phyloP scores from a whole-genome alignment of 2,797 vertebrate species.

The Sebastes aleutianus region DNA sequence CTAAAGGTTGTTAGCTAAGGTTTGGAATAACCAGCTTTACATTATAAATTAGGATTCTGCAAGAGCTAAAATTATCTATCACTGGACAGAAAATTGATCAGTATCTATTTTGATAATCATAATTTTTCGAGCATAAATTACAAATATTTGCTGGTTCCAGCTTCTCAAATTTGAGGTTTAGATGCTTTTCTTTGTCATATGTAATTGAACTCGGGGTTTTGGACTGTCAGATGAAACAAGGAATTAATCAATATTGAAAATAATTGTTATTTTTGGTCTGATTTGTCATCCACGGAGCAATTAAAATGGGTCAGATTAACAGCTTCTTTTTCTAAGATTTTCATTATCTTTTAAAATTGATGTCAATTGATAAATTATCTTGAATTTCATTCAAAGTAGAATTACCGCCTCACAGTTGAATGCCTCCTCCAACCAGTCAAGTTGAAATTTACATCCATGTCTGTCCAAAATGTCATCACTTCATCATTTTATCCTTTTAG shows the following conservation, averaged over 20 bases:
- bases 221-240: neutral
- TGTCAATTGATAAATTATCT: no score
- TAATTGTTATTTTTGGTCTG: neutral
- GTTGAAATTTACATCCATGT: no score
- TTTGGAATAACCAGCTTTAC: neutral
- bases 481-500: no score
- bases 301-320: neutral
- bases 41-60: neutral
- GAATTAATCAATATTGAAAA: neutral
- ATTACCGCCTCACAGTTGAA: no score
- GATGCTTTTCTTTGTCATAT: constrained; percentile 10
- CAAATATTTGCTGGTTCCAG: neutral
- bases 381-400: no score
- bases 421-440: no score
- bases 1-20: neutral
- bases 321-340: neutral
- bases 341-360: neutral
- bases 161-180: neutral
- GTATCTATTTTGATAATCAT: neutral
- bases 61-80: neutral
- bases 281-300: neutral
- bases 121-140: neutral
- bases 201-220: constrained; percentile 4
- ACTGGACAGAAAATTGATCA: neutral
- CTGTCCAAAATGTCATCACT: no score